Conservation (phyloP, 2,888 invertebrate genomes). For the Gymnoscelis rufifasciata region DNA sequence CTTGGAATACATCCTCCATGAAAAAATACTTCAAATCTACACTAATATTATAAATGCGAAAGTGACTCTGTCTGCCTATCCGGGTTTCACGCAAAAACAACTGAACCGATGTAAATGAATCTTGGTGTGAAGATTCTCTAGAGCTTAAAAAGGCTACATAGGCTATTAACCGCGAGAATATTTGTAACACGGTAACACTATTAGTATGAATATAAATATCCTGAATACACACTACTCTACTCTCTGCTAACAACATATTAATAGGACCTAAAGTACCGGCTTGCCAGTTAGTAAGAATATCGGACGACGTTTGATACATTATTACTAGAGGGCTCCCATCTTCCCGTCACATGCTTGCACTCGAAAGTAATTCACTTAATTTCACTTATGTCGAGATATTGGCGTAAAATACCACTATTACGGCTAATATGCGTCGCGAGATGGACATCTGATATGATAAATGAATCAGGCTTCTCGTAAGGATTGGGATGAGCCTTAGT, state of each 20-base stretch:
- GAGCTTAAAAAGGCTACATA: not conserved
- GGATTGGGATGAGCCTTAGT: not conserved
- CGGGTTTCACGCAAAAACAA: too few relatives aligned
- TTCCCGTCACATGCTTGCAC: conserved; percentile 47
- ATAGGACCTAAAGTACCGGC: conserved; percentile 60
- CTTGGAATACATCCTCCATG: too few relatives aligned
- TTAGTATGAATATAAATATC: too few relatives aligned
- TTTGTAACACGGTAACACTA: too few relatives aligned
- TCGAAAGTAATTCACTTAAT: conserved; percentile 58
- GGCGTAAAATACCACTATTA: conserved; percentile 56
- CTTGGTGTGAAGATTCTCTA: too few relatives aligned
- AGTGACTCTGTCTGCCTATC: too few relatives aligned
- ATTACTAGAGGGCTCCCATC: conserved; percentile 63
- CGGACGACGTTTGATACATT: conserved; percentile 65
- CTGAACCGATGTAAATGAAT: too few relatives aligned
- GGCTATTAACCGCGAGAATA: too few relatives aligned
- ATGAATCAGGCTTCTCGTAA: conserved; percentile 24
- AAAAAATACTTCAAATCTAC: too few relatives aligned
- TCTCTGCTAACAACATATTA: conserved; percentile 55
- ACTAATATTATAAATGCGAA: too few relatives aligned
- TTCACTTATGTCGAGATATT: conserved; percentile 61
- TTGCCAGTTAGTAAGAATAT: conserved; percentile 38
- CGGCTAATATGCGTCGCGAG: conserved; percentile 51
- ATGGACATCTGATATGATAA: conserved; percentile 32
- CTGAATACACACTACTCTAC: conserved; percentile 43